phyloP scores from a whole-genome alignment of 2,797 vertebrate genomes.

The Adelosebastes latens region DNA sequence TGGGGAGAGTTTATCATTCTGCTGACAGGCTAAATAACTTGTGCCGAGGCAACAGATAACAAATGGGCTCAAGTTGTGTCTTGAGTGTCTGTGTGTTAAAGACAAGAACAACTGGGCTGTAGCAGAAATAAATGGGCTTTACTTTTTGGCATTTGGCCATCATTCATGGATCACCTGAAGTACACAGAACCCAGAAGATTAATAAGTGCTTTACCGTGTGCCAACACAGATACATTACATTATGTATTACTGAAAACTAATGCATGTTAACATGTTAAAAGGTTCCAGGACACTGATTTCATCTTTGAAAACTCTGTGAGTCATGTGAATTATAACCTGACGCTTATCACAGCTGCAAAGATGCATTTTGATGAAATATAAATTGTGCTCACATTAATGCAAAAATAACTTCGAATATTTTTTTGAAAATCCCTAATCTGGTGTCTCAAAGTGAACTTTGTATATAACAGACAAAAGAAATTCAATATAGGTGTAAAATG shows the following conservation, averaged over 20 bases:
- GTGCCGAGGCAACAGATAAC: slow-evolving; percentile 80
- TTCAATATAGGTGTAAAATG: background rate
- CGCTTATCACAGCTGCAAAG: background rate
- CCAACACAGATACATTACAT: background rate
- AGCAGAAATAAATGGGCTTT: slow-evolving; percentile 56
- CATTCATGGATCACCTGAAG: slow-evolving; percentile 34
- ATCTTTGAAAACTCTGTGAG: background rate
- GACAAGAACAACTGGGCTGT: slow-evolving; percentile 78
- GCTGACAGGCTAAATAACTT: slow-evolving; percentile 85
- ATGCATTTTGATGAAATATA: background rate
- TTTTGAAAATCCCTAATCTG: background rate
- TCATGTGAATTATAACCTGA: background rate
- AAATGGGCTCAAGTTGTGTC: slow-evolving; percentile 80
- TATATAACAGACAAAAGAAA: background rate
- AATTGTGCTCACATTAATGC: background rate
- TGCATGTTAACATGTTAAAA: background rate
- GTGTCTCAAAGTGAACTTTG: background rate
- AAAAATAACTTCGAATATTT: background rate
- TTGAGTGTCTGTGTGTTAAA: slow-evolving; percentile 76
- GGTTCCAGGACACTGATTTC: background rate
- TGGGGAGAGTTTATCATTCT: slow-evolving; percentile 80
- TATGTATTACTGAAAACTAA: background rate
- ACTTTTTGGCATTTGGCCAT: slow-evolving; percentile 49
- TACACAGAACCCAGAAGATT: slow-evolving; percentile 11
- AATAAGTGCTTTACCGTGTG: background rate